phyloP scores from a whole-genome alignment of 2,113 vertebrate species.

The Loxodonta africana region DNA sequence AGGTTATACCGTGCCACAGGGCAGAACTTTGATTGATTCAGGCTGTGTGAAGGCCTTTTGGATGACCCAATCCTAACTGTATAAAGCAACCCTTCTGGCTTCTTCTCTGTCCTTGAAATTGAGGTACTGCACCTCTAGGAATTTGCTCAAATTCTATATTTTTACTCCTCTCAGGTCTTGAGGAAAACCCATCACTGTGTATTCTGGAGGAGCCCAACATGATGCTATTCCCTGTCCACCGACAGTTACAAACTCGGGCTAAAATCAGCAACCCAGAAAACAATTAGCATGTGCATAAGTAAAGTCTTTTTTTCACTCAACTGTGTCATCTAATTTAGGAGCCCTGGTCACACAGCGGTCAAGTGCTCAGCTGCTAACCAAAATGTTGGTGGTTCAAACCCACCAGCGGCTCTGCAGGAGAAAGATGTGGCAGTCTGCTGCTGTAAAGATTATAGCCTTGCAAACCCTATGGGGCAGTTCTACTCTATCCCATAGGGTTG shows the following conservation, averaged over 20 bases:
- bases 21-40: neutral
- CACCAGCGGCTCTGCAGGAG: neutral
- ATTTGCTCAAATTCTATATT: neutral
- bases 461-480: neutral
- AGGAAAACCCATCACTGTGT: neutral
- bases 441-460: neutral
- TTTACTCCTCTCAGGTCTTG: neutral
- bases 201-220: neutral
- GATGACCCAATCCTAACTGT: neutral
- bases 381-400: neutral
- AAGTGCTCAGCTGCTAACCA: neutral
- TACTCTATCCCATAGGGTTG: neutral
- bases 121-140: neutral
- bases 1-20: neutral
- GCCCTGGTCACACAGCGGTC: neutral
- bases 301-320: neutral
- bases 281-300: neutral
- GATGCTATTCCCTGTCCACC: neutral
- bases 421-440: neutral
- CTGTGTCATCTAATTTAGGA: neutral
- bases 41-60: neutral
- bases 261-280: slow-evolving; percentile 39
- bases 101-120: neutral
- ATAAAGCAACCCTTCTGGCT: neutral
- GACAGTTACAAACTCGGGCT: neutral